Base-by-base conservation (phyloP, 2,797 vertebrate genomes). In the Liparis tanakae region DNA sequence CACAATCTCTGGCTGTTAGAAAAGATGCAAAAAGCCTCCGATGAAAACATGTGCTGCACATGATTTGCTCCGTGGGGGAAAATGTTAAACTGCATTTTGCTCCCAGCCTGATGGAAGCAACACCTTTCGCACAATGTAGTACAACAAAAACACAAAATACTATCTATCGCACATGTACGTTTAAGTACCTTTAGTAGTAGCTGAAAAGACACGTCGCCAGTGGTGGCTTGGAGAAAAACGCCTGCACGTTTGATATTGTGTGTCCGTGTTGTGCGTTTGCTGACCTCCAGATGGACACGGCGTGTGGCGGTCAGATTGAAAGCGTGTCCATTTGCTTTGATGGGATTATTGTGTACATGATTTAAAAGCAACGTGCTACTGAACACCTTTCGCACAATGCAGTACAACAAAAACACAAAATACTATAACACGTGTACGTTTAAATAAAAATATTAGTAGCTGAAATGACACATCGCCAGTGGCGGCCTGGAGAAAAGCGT, bases 301-400 rank as follows among this genome's bases (percentile, higher is more conserved):
- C 86, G 70, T 39, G n/a, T 10, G 13, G 64, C 51, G 78, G 73
- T 82, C 76, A 37, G 37, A 83, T 81, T 54, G 87, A 30, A 86
- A 87, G 83, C 33, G 50, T 70, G 67, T 75, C 83, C 36, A 0
- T 79, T 59, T 74, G 78, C 85, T 89, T 87, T 84, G 85, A 88
- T 88, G 80, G 84, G 84, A 86, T 90, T 86, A 89, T 86, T 73
- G 66, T 89, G 84, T 87, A 75, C 79, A 67, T 30, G 25, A 30
- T 30, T 30, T 30, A 2, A 30, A 30, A 30, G 25, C 25, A 30
- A 30, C 25, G 2, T 30, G 25, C 25, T 30, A 30, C 25, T 30
- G 25, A 30, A 30, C 25, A 30, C 25, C 25, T 30, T 30, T 30
- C 25, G 25, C 25, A 30, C 25, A 30, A 30, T 30, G 25, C 25